Conservation (phyloP, 1,140 invertebrate species). For the Cyphomyrmex costatus region DNA sequence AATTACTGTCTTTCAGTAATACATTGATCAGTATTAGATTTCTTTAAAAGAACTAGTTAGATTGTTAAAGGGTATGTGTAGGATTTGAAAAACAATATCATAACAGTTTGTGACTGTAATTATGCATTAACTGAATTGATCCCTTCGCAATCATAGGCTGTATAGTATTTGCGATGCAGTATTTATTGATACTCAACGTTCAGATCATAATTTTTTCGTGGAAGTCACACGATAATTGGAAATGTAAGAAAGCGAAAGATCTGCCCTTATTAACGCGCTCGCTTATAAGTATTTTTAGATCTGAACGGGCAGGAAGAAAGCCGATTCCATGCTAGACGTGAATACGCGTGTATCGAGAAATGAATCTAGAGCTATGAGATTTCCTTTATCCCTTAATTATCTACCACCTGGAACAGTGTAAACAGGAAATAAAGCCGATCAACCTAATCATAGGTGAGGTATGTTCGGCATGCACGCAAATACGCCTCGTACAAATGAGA, state of each 20-base stretch:
- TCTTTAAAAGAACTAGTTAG: neutral
- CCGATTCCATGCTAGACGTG: neutral
- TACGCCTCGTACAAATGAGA: constrained; percentile 21
- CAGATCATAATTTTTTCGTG: neutral
- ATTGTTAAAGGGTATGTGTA: neutral
- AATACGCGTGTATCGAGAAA: constrained; percentile 24
- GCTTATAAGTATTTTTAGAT: neutral
- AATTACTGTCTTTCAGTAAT: no score
- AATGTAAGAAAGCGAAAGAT: neutral
- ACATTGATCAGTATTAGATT: no score
- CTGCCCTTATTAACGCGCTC: neutral
- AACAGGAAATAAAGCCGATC: constrained; percentile 61
- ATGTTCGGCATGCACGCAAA: constrained; percentile 12
- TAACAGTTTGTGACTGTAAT: neutral
- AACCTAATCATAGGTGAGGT: constrained; percentile 39
- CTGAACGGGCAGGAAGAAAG: neutral
- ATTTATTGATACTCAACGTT: neutral
- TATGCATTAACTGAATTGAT: neutral
- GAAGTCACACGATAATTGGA: neutral
- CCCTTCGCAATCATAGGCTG: neutral
- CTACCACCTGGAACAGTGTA: constrained; percentile 39
- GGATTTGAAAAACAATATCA: neutral
- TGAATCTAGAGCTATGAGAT: constrained; percentile 37
- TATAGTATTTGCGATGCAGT: neutral
- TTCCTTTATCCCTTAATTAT: constrained; percentile 58